Conservation (phyloP, 2,888 invertebrate species). For the Leptothorax acervorum region DNA sequence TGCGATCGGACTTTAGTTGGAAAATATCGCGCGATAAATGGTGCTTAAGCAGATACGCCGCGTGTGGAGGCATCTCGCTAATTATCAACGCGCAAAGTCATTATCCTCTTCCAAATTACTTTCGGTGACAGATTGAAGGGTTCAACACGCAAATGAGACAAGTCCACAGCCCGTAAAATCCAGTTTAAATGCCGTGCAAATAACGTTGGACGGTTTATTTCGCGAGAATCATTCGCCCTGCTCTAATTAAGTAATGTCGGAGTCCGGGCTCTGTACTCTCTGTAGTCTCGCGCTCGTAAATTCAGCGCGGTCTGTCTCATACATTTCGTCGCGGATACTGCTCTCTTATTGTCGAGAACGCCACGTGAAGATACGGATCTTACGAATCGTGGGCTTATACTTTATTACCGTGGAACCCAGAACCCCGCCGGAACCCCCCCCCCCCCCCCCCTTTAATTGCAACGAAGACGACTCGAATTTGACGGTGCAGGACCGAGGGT, state of each 20-base stretch:
- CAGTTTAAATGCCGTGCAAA: not conserved
- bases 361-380: not conserved
- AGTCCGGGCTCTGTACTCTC: too few relatives aligned
- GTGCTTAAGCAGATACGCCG: not conserved
- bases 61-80: not conserved
- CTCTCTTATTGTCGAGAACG: not conserved
- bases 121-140: not conserved
- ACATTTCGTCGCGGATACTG: too few relatives aligned
- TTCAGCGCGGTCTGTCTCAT: not conserved
- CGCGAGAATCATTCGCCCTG: not conserved
- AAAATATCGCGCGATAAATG: not conserved
- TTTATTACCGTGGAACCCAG: not conserved
- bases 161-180: not conserved
- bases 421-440: not conserved
- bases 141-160: not conserved
- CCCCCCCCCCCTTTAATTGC: conserved; percentile 12
- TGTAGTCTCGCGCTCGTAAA: not conserved
- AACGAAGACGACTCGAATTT: conserved; percentile 46
- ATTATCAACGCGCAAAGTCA: not conserved
- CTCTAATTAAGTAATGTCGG: not conserved
- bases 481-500: conserved; percentile 69
- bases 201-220: too few relatives aligned
- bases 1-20: not conserved
- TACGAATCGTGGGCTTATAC: not conserved
- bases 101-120: not conserved